phyloP scores from a whole-genome alignment of 2,113 vertebrate genomes.

The Grantiella picta region DNA sequence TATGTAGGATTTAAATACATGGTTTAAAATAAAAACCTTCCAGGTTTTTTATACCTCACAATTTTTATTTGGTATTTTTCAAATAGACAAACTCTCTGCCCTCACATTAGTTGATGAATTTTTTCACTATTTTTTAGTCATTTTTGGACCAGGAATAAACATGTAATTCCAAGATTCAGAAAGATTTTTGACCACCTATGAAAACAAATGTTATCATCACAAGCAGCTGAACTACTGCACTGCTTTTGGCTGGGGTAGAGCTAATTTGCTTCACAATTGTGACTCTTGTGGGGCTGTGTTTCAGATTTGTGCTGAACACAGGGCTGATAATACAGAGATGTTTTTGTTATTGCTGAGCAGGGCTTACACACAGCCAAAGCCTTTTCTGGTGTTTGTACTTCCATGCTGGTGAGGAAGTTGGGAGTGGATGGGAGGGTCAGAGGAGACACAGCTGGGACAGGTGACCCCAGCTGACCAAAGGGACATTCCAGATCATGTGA shows the following conservation, averaged over 20 bases:
- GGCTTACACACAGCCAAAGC: background rate
- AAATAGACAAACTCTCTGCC: background rate
- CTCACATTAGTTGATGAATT: background rate
- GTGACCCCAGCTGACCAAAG: background rate
- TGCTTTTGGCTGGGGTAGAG: background rate
- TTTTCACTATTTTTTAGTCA: background rate
- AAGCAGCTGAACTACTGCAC: background rate
- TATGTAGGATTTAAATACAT: background rate
- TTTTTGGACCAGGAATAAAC: background rate
- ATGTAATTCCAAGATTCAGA: background rate
- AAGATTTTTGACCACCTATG: rapidly evolving
- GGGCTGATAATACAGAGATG: rapidly evolving
- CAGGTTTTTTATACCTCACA: background rate
- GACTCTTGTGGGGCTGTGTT: no score
- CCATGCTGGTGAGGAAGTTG: rapidly evolving
- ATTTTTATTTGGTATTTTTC: background rate
- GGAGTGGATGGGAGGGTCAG: rapidly evolving
- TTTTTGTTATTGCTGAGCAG: background rate
- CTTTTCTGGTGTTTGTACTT: background rate
- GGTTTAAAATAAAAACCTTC: rapidly evolving
- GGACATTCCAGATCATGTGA: background rate
- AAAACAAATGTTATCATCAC: background rate
- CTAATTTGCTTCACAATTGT: background rate
- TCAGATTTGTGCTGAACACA: background rate
- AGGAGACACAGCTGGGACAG: background rate